Evolutionary conservation across 1,140 invertebrate species (phyloP).

Genomic region (Aphaenogaster ashmeadi): DNA sequence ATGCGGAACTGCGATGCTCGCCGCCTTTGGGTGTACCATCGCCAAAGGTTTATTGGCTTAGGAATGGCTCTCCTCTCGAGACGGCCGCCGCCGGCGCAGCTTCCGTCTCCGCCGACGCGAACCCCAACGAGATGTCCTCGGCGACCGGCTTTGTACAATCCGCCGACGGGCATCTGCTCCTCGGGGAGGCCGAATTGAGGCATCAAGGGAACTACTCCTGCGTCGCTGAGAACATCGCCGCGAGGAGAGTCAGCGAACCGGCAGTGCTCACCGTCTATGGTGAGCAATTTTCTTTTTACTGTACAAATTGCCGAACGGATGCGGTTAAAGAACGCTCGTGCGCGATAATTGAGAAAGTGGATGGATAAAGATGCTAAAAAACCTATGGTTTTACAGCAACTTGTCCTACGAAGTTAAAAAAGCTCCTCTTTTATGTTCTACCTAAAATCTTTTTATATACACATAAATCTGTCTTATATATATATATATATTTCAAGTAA

Average conservation of each 20-base stretch:
- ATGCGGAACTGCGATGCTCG: slow-evolving; percentile 95
- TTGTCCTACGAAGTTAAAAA: not conserved
- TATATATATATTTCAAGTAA: not conserved
- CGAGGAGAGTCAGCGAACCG: slow-evolving; percentile 94
- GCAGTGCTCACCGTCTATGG: slow-evolving; percentile 97
- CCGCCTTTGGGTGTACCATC: slow-evolving; percentile 95
- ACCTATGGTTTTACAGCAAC: not conserved
- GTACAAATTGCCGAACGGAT: not conserved
- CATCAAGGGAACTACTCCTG: slow-evolving; percentile 97
- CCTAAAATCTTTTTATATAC: not conserved
- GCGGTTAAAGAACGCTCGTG: slow-evolving; percentile 15
- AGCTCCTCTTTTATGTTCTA: not conserved
- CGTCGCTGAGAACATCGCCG: slow-evolving; percentile 97
- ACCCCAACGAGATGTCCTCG: slow-evolving; percentile 92
- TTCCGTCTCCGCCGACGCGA: slow-evolving; percentile 87
- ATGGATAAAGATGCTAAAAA: not conserved
- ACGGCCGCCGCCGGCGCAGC: slow-evolving; percentile 90
- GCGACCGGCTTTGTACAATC: slow-evolving; percentile 84
- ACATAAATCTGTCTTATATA: not conserved
- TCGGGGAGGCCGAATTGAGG: slow-evolving; percentile 92
- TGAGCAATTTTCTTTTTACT: slow-evolving; percentile 87
- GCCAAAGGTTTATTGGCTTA: slow-evolving; percentile 94
- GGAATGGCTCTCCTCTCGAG: slow-evolving; percentile 91
- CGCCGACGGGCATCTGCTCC: slow-evolving; percentile 94
- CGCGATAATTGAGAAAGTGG: not conserved